Evolutionary conservation across 1,140 invertebrate genomes (phyloP).

Genomic region (Lithobius niger): DNA sequence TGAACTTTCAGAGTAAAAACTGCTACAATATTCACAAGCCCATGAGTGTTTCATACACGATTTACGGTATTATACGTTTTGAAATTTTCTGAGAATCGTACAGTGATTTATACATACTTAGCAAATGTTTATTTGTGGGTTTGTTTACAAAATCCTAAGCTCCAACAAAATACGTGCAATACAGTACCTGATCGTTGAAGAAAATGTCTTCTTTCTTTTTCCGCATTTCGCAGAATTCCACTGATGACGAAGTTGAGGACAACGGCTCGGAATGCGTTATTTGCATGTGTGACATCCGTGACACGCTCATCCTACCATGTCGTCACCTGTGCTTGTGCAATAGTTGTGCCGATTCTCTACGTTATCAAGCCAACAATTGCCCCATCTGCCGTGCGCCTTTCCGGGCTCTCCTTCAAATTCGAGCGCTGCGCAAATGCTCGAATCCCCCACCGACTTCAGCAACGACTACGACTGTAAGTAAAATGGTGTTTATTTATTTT

Average conservation of each 20-base stretch:
- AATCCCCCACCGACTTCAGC: neutral
- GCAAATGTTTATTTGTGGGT: no score
- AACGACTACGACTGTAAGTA: neutral
- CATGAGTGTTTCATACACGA: no score
- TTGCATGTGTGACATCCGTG: slow-evolving; percentile 94
- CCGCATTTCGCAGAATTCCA: slow-evolving; percentile 31
- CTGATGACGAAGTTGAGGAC: slow-evolving; percentile 86
- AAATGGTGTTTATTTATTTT: neutral
- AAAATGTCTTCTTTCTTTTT: neutral
- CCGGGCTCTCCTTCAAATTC: slow-evolving; percentile 85
- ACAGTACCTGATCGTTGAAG: no score
- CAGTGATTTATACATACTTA: no score
- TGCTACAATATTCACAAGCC: no score
- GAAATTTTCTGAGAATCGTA: no score
- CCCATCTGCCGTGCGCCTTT: slow-evolving; percentile 97
- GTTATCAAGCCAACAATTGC: slow-evolving; percentile 96
- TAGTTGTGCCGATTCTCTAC: slow-evolving; percentile 87
- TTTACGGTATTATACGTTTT: no score
- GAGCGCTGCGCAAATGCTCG: slow-evolving; percentile 70
- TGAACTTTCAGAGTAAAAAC: no score
- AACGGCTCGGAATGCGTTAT: slow-evolving; percentile 98
- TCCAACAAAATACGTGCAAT: no score
- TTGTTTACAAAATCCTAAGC: no score
- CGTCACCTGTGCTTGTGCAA: slow-evolving; percentile 95
- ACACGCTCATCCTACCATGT: slow-evolving; percentile 95